Conservation (phyloP, 2,888 invertebrate genomes). For the Julus scandinavius region DNA sequence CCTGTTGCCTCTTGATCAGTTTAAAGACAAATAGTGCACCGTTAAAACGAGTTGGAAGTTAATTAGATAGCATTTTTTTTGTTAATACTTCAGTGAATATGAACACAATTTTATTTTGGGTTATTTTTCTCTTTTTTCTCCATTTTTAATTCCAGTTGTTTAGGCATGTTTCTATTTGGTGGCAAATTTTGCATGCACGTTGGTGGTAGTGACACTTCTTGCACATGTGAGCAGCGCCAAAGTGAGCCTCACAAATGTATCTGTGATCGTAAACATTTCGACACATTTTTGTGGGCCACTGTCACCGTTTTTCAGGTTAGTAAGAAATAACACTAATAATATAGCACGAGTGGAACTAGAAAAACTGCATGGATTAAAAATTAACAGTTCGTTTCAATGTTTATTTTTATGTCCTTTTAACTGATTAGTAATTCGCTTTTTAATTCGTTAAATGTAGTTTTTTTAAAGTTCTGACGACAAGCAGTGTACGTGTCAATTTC, state of each 20-base stretch:
- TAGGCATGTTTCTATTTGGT: constrained; percentile 99
- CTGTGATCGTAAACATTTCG: constrained; percentile 98
- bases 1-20: no score
- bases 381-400: constrained; percentile 19
- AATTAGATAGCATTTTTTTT: neutral
- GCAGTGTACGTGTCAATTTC: neutral
- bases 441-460: neutral
- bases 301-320: constrained; percentile 98
- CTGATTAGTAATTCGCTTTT: neutral
- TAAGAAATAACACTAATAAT: constrained; percentile 39
- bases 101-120: constrained; percentile 45
- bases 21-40: no score
- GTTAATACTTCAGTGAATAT: no score
- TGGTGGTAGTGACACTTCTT: constrained; percentile 75
- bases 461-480: neutral
- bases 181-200: constrained; percentile 99
- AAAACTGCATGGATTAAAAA: neutral
- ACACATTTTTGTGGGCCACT: constrained; percentile 97
- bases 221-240: constrained; percentile 90
- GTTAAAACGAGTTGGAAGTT: no score
- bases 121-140: constrained; percentile 52
- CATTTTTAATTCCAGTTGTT: constrained; percentile 78
- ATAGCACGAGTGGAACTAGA: neutral
- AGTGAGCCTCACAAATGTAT: constrained; percentile 75
- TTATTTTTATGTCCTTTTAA: neutral